A percentile compares a stretch with the other conserved stretches of the same genome.
These are phyloP conservation scores for Epinephelus moara DNA, from an alignment of 2,113 vertebrate species.

Conservation along the genomic window DNA sequence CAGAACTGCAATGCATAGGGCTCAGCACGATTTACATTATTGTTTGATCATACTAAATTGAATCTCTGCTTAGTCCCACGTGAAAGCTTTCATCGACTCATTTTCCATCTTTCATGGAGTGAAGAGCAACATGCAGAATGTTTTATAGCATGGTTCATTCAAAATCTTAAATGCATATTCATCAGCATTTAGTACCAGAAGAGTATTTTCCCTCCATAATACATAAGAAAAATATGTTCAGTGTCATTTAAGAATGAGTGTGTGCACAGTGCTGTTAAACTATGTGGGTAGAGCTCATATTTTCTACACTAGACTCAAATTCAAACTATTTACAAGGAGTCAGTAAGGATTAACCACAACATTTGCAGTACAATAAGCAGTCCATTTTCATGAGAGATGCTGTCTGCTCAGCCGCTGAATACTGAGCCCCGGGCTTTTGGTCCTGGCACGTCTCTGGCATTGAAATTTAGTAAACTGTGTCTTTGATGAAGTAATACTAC, in stretches of 20 bases:
- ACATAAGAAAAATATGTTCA: not conserved
- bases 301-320: constrained; percentile 15
- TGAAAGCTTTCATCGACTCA: not conserved
- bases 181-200: not conserved
- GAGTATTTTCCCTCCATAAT: not conserved
- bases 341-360: constrained; percentile 25
- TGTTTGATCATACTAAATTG: constrained; percentile 8
- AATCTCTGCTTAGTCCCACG: not conserved
- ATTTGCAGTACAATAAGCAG: constrained; percentile 25
- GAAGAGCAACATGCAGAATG: not conserved
- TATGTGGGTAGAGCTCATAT: not conserved
- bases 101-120: not conserved
- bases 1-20: constrained; percentile 14
- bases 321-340: constrained; percentile 31
- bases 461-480: constrained; percentile 44
- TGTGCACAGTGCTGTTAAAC: not conserved
- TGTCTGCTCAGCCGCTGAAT: constrained; percentile 22
- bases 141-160: not conserved
- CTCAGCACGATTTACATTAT: not conserved
- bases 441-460: constrained; percentile 18
- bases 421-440: constrained; percentile 23
- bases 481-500: constrained; percentile 53
- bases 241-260: not conserved
- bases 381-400: constrained; percentile 26
- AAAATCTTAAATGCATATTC: not conserved